Evolutionary conservation across 1,140 invertebrate species (phyloP).

Genomic region (Scaptomyza graminum): DNA sequence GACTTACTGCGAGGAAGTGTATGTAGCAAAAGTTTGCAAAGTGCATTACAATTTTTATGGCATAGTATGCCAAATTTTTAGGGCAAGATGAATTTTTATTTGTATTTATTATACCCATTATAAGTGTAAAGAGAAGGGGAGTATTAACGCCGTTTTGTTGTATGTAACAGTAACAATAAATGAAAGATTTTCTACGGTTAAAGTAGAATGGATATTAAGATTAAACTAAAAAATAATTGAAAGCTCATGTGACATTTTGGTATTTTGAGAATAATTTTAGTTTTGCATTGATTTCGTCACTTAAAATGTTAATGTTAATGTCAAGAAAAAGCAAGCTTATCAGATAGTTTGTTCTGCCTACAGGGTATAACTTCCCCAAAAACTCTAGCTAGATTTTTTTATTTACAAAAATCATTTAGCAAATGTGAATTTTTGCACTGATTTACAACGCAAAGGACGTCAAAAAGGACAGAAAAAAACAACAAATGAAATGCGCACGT

Average conservation of each 20-base stretch:
- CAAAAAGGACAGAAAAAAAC: conserved; percentile 29
- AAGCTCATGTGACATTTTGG: no score
- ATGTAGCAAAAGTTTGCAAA: conserved; percentile 50
- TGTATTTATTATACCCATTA: conserved; percentile 18
- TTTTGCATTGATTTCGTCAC: no score
- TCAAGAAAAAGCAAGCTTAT: no score
- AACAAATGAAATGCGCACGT: conserved; percentile 67
- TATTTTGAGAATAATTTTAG: no score
- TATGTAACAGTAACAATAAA: no score
- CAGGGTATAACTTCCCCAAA: neutral
- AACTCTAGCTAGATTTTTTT: neutral
- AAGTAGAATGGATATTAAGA: neutral
- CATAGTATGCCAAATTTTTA: conserved; percentile 41
- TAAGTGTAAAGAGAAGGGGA: neutral
- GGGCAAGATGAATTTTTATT: conserved; percentile 43
- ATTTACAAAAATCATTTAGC: conserved; percentile 47
- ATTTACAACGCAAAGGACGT: conserved; percentile 39
- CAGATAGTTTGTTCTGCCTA: no score
- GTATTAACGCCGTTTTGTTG: neutral
- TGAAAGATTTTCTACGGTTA: neutral
- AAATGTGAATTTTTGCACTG: conserved; percentile 49
- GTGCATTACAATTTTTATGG: conserved; percentile 68
- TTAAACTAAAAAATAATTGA: neutral
- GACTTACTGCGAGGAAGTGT: conserved; percentile 19
- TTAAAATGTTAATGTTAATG: no score